Conservation (phyloP, 2,797 vertebrate species). For the Jordanella pulchra region DNA sequence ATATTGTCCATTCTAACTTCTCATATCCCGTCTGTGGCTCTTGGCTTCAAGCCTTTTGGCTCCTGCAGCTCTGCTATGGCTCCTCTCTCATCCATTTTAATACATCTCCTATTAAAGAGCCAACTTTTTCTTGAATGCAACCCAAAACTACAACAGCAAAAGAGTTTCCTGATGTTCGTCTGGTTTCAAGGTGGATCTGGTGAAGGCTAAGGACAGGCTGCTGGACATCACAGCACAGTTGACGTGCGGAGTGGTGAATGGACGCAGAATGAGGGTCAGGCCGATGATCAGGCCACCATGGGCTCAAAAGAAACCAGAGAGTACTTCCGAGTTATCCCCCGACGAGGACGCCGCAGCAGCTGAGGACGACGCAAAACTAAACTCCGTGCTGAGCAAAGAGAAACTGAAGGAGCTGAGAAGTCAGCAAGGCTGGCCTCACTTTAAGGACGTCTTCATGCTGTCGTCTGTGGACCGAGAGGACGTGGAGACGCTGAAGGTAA, state of each 20-base stretch:
- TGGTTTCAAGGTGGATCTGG: conserved; percentile 84
- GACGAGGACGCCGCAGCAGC: not conserved
- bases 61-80: conserved; percentile 1
- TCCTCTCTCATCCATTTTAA: conserved; percentile 4
- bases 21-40: not conserved
- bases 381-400: conserved; percentile 52
- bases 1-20: not conserved
- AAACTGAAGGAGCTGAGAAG: conserved; percentile 55
- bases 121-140: not conserved
- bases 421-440: conserved; percentile 86
- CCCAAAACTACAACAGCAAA: not conserved
- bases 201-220: conserved; percentile 85
- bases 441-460: conserved; percentile 96
- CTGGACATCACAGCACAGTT: conserved; percentile 83
- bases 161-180: not conserved
- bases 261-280: conserved; percentile 73
- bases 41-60: conserved; percentile 1
- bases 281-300: conserved; percentile 47
- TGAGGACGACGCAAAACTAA: conserved; percentile 5
- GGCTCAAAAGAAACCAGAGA: conserved; percentile 36
- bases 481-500: conserved; percentile 89
- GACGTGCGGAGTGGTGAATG: conserved; percentile 88
- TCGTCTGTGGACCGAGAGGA: conserved; percentile 86
- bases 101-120: not conserved
- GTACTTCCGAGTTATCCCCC: not conserved